Conservation (phyloP, 2,113 vertebrate genomes). For the Tichodroma muraria region DNA sequence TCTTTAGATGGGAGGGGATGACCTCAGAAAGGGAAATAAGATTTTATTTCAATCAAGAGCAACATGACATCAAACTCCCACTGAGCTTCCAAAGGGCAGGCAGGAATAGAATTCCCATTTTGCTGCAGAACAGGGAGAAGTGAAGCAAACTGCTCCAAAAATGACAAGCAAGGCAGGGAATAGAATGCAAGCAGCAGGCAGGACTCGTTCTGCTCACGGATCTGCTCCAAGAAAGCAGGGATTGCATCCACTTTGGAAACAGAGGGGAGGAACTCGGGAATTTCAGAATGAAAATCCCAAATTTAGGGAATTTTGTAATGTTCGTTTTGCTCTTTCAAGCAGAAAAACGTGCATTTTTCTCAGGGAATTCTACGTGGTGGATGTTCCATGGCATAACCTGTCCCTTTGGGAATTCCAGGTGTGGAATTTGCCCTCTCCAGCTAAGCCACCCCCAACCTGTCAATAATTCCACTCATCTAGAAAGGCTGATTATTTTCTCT, state of each 20-base stretch:
- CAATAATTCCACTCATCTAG: background rate
- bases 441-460: background rate
- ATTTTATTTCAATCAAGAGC: background rate
- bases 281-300: background rate
- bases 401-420: background rate
- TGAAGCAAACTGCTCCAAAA: background rate
- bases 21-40: background rate
- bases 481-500: background rate
- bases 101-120: slow-evolving; percentile 12
- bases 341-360: background rate
- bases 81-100: background rate
- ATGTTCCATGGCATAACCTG: background rate
- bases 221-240: background rate
- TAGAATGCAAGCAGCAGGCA: background rate
- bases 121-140: background rate
- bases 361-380: background rate
- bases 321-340: background rate
- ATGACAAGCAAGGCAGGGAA: background rate
- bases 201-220: background rate
- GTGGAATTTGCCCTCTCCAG: background rate
- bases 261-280: background rate
- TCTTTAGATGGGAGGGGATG: background rate
- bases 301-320: background rate
- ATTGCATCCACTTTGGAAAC: background rate
- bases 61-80: background rate